phyloP scores from a whole-genome alignment of 2,888 invertebrate species.

The Hyposoter dolosus region DNA sequence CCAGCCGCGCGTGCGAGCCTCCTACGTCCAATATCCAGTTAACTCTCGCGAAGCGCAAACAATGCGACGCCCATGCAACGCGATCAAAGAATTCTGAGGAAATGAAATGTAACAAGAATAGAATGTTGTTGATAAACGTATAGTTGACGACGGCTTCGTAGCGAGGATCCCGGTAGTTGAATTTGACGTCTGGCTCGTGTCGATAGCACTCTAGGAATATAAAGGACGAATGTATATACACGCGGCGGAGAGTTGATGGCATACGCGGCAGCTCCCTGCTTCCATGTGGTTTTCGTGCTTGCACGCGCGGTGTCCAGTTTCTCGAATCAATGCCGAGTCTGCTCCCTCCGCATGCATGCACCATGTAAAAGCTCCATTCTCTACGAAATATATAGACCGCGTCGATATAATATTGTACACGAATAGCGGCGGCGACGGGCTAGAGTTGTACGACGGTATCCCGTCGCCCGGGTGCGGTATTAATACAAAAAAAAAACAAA shows the following conservation, averaged over 20 bases:
- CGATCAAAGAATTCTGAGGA: too few species aligned
- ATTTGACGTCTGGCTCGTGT: too few species aligned
- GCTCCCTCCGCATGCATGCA: constrained; percentile 28
- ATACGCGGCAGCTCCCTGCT: not conserved
- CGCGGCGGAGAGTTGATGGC: too few species aligned
- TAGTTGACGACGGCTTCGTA: too few species aligned
- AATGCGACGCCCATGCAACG: constrained; percentile 14
- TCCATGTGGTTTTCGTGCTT: constrained; percentile 53
- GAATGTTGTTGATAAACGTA: too few species aligned
- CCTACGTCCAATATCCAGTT: constrained; percentile 55
- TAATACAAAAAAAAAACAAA: too few species aligned
- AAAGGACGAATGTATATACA: too few species aligned
- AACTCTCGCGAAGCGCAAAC: constrained; percentile 67
- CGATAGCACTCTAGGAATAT: too few species aligned
- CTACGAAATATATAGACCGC: constrained; percentile 52
- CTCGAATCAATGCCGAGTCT: constrained; percentile 64
- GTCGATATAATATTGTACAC: constrained; percentile 32
- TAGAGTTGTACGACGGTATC: too few species aligned
- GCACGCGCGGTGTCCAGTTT: constrained; percentile 68
- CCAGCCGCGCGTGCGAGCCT: constrained; percentile 25
- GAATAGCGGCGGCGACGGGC: not conserved
- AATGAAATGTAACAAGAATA: too few species aligned
- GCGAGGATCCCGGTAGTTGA: too few species aligned
- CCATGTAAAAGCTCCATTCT: constrained; percentile 48
- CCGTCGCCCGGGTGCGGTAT: too few species aligned